Evolutionary conservation across 2,797 vertebrate genomes (phyloP).

Genomic region (Ambastaia sidthimunki): DNA sequence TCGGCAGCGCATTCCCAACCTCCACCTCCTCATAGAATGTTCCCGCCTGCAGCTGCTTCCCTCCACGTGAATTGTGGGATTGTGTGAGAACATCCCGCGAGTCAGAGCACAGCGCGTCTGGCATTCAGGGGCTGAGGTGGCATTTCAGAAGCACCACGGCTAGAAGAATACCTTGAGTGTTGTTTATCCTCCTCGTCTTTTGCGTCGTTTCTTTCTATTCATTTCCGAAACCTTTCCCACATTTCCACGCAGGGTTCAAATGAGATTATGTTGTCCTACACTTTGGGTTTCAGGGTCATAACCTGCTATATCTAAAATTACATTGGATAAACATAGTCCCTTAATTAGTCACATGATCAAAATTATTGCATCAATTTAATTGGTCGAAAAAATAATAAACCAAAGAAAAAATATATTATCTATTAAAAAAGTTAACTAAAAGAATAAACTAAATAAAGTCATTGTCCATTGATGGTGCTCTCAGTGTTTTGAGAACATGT

Average conservation of each 20-base stretch:
- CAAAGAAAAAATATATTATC: background rate
- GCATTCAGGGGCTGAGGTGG: slow-evolving; percentile 58
- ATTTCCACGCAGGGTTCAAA: slow-evolving; percentile 43
- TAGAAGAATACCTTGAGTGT: slow-evolving; percentile 61
- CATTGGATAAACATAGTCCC: background rate
- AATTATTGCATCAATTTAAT: background rate
- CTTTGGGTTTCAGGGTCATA: slow-evolving; percentile 19
- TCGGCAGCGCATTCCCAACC: slow-evolving; percentile 70
- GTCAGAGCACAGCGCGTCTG: slow-evolving; percentile 52
- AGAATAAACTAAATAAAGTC: no score
- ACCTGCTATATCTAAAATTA: slow-evolving; percentile 4
- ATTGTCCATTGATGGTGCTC: no score
- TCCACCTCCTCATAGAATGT: slow-evolving; percentile 71
- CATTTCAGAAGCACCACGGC: slow-evolving; percentile 59
- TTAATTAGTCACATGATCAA: background rate
- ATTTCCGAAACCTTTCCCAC: slow-evolving; percentile 50
- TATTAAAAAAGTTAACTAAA: background rate
- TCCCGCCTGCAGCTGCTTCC: slow-evolving; percentile 70
- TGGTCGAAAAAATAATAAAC: no score
- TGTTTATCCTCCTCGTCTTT: slow-evolving; percentile 36
- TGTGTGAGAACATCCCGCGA: slow-evolving; percentile 66
- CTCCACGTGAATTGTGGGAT: slow-evolving; percentile 72
- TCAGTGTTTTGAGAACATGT: background rate
- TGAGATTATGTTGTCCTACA: slow-evolving; percentile 22
- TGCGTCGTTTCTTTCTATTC: slow-evolving; percentile 28